Conservation (phyloP, 2,888 invertebrate genomes). For the Drosophila kuntzei region DNA sequence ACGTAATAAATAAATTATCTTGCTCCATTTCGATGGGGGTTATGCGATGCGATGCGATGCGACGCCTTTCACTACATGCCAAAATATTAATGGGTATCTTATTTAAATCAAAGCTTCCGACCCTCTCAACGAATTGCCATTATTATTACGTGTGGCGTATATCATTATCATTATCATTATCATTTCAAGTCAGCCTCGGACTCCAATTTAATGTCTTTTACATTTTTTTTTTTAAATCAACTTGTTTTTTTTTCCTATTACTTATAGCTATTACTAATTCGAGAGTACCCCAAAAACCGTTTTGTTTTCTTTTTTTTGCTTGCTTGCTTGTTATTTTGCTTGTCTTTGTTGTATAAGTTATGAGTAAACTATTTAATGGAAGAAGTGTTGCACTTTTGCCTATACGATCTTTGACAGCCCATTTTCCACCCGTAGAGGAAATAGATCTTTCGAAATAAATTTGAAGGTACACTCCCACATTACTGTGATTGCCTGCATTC, state of each 20-base stretch:
- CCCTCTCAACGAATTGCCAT: constrained; percentile 18
- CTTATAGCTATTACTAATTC: neutral
- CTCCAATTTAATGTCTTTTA: constrained; percentile 2
- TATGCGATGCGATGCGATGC: constrained; percentile 23
- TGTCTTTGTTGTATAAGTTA: no score
- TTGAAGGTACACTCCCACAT: no score
- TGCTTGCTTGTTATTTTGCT: no score
- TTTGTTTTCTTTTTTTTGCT: no score
- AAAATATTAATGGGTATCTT: constrained; percentile 43
- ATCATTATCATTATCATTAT: constrained; percentile 22
- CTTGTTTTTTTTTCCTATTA: neutral
- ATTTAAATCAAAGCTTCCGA: constrained; percentile 38
- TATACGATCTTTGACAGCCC: no score
- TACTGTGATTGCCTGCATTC: no score
- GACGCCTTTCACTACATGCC: constrained; percentile 48
- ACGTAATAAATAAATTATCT: constrained; percentile 40
- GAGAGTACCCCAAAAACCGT: no score
- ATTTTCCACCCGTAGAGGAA: no score
- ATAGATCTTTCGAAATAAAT: no score
- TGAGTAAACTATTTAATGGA: no score
- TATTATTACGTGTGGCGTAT: constrained; percentile 16
- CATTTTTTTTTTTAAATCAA: constrained; percentile 11
- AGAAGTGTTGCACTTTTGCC: no score
- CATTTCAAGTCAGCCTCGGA: constrained; percentile 1
- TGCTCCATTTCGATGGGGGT: constrained; percentile 23